Evolutionary conservation across 2,888 invertebrate species (phyloP).

Genomic region (Timema podura): DNA sequence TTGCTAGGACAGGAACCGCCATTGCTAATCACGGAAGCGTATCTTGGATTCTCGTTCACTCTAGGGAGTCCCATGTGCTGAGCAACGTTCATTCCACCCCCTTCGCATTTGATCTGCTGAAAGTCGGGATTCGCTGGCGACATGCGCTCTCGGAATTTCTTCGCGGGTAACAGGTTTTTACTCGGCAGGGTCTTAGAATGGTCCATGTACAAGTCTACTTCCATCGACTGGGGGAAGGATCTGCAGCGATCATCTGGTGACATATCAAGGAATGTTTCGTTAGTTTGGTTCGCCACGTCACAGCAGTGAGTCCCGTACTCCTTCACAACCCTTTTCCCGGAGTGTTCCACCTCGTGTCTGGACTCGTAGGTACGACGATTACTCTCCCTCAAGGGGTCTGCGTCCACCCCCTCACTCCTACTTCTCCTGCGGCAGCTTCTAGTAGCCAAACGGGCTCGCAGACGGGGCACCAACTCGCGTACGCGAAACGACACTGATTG

Average conservation of each 20-base stretch:
- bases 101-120: conserved; percentile 15
- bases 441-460: conserved; percentile 19
- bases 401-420: conserved; percentile 28
- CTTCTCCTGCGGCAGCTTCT: conserved; percentile 25
- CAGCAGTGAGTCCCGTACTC: conserved; percentile 18
- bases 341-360: conserved; percentile 17
- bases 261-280: neutral
- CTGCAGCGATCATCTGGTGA: neutral
- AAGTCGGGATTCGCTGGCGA: conserved; percentile 14
- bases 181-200: conserved; percentile 2
- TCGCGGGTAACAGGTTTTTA: conserved; percentile 20
- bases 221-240: conserved; percentile 21
- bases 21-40: neutral
- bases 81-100: conserved; percentile 10
- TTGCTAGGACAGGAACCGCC: no score
- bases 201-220: conserved; percentile 23
- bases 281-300: neutral
- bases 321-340: conserved; percentile 16
- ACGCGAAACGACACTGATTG: conserved; percentile 20
- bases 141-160: conserved; percentile 22
- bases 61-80: conserved; percentile 7
- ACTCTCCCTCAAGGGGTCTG: conserved; percentile 27
- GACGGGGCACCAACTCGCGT: conserved; percentile 22
- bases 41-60: conserved; percentile 23
- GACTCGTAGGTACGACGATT: conserved; percentile 26